Evolutionary conservation across 2,113 vertebrate species (phyloP).

Genomic region (Aegotheles bennettii): DNA sequence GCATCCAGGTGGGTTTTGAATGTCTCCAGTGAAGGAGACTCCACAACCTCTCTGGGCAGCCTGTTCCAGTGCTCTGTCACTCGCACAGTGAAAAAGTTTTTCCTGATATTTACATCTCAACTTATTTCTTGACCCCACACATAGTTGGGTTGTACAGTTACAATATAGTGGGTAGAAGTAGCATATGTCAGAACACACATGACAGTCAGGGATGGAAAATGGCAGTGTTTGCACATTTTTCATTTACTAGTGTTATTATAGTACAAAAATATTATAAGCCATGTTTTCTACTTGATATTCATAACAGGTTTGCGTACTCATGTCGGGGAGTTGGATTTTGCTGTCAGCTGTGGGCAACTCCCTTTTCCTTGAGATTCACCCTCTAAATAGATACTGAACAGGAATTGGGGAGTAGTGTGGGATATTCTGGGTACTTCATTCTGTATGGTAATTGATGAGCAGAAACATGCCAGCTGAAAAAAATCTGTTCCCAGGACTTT

Average conservation of each 20-base stretch:
- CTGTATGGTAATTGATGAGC: background rate
- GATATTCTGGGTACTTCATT: background rate
- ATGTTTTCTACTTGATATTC: background rate
- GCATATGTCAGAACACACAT: background rate
- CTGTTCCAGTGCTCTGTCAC: too few species aligned
- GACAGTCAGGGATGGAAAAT: background rate
- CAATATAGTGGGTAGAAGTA: background rate
- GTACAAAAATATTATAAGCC: background rate
- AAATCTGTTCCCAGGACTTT: background rate
- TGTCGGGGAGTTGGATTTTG: background rate
- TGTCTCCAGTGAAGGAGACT: too few species aligned
- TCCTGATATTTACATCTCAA: background rate
- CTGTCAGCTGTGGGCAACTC: background rate
- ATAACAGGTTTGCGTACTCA: background rate
- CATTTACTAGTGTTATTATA: background rate
- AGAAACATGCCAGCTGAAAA: background rate
- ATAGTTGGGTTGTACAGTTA: rapidly evolving
- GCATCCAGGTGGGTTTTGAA: too few species aligned
- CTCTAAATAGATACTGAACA: background rate
- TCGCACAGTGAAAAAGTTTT: too few species aligned
- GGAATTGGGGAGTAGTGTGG: background rate
- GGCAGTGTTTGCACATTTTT: background rate
- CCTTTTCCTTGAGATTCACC: background rate
- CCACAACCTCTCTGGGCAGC: too few species aligned
- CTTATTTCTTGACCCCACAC: rapidly evolving